Percentiles rank a stretch among this genome's conserved stretches.
These are phyloP conservation scores for Noctua pronuba DNA, from an alignment of 2,888 invertebrate genomes.

Conservation along the genomic window DNA sequence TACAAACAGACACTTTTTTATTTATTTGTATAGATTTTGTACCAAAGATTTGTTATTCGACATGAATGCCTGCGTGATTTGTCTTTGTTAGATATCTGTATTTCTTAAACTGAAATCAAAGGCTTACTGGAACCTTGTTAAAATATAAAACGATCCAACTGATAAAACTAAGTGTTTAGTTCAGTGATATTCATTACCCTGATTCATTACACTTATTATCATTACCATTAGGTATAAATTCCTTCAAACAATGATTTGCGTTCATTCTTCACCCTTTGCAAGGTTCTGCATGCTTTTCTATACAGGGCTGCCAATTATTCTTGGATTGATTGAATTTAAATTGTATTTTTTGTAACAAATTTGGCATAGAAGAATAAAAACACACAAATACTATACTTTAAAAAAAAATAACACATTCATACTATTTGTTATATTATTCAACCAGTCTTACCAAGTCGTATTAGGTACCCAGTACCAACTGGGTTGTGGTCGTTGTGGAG, in stretches of 20 bases:
- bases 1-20: too few relatives aligned
- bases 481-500: not conserved
- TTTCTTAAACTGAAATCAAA: not conserved
- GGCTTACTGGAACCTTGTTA: not conserved
- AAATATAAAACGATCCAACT: not conserved
- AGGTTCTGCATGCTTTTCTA: not conserved
- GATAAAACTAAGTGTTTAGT: not conserved
- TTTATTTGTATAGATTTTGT: too few relatives aligned
- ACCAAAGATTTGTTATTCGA: not conserved
- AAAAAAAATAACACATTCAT: not conserved
- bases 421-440: not conserved
- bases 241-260: constrained; percentile 44
- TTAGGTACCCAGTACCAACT: not conserved
- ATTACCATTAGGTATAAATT: constrained; percentile 29
- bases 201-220: constrained; percentile 9
- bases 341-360: not conserved
- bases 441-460: not conserved
- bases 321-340: not conserved
- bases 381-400: not conserved
- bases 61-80: not conserved
- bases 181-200: not conserved
- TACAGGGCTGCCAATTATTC: constrained; percentile 33
- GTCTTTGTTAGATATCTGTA: not conserved
- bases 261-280: constrained; percentile 64
- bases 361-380: not conserved